Conservation (phyloP, 2,888 invertebrate genomes). For the Germaria angustata region DNA sequence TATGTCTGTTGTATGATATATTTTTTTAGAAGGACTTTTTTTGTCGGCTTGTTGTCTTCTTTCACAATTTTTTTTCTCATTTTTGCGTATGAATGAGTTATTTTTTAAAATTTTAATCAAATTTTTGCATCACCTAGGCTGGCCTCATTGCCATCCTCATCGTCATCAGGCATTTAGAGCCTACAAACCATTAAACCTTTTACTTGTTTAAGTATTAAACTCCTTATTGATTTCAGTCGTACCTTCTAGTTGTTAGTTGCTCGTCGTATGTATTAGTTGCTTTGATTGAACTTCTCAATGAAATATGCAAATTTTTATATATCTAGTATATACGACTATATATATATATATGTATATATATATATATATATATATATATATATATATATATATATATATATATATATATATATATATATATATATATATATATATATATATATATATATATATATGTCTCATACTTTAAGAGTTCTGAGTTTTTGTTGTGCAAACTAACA, state of each 20-base stretch:
- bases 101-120: conserved; percentile 71
- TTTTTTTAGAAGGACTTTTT: conserved; percentile 35
- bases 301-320: conserved; percentile 77
- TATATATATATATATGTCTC: conserved; percentile 29
- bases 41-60: conserved; percentile 63
- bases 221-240: conserved; percentile 52
- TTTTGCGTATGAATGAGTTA: conserved; percentile 77
- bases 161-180: conserved; percentile 59
- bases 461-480: conserved; percentile 43
- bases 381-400: conserved; percentile 48
- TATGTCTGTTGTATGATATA: conserved; percentile 21
- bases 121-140: conserved; percentile 62
- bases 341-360: neutral
- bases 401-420: conserved; percentile 74
- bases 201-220: conserved; percentile 60
- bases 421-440: neutral
- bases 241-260: conserved; percentile 37
- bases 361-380: conserved; percentile 13
- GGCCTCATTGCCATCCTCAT: conserved; percentile 42
- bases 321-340: too few relatives aligned
- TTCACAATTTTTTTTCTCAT: conserved; percentile 4
- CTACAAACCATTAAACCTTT: conserved; percentile 61
- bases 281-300: conserved; percentile 78
- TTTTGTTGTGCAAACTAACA: conserved; percentile 52
- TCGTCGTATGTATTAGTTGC: conserved; percentile 37